phyloP scores from a whole-genome alignment of 2,797 vertebrate genomes.

The Cuculus canorus region DNA sequence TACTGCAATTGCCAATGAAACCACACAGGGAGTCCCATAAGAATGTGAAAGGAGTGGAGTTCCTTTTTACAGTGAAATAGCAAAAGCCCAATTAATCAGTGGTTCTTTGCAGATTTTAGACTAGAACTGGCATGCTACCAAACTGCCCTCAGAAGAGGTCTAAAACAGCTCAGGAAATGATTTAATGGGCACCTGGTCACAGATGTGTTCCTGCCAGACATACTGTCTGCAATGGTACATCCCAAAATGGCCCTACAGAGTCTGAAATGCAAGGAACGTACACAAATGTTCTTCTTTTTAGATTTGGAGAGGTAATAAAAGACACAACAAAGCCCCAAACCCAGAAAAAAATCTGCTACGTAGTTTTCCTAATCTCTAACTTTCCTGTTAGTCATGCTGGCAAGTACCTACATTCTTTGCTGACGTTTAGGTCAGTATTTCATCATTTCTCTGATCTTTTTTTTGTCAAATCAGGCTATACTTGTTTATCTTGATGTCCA shows the following conservation, averaged over 20 bases:
- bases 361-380: background rate
- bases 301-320: slow-evolving; percentile 23
- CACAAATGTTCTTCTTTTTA: slow-evolving; percentile 14
- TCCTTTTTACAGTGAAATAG: slow-evolving; percentile 10
- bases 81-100: slow-evolving; percentile 53
- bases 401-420: background rate
- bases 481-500: background rate
- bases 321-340: background rate
- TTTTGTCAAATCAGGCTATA: background rate
- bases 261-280: slow-evolving; percentile 1
- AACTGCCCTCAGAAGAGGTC: slow-evolving; percentile 63
- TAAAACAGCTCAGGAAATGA: slow-evolving; percentile 69
- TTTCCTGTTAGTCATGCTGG: slow-evolving; percentile 7
- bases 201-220: slow-evolving; percentile 66
- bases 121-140: slow-evolving; percentile 48
- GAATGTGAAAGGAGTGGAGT: slow-evolving; percentile 13
- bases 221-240: slow-evolving; percentile 56
- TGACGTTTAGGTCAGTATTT: slow-evolving; percentile 9
- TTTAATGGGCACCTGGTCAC: slow-evolving; percentile 70
- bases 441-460: background rate
- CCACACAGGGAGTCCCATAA: slow-evolving; percentile 13
- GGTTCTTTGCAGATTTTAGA: slow-evolving; percentile 56
- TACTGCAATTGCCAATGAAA: slow-evolving; percentile 14
- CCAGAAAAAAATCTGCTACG: background rate
- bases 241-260: slow-evolving; percentile 52